Conservation (phyloP, 2,888 invertebrate species). For the Orthosia gothica region DNA sequence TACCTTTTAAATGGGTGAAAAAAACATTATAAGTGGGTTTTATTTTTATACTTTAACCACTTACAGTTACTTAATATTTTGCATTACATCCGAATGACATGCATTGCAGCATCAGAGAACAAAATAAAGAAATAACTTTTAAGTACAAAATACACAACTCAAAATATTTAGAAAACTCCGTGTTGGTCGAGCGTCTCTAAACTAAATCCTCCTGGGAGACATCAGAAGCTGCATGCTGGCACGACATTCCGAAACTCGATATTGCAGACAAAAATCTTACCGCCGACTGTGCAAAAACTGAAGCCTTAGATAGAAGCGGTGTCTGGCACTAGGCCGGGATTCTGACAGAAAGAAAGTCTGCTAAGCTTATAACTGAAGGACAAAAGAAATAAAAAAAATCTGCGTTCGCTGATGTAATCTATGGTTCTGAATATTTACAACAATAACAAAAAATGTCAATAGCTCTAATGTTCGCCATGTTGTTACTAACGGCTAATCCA, state of each 20-base stretch:
- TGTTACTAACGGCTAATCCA: background rate
- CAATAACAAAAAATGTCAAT: background rate
- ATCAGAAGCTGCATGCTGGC: constrained; percentile 47
- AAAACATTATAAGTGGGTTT: background rate
- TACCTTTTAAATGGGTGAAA: background rate
- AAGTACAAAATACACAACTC: constrained; percentile 19
- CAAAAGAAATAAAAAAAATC: background rate
- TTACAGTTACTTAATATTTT: background rate
- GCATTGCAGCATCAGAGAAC: too few relatives aligned
- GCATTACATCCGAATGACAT: background rate
- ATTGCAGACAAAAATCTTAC: background rate
- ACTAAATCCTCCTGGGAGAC: constrained; percentile 42
- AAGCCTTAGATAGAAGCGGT: constrained; percentile 1
- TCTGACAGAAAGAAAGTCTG: constrained; percentile 5
- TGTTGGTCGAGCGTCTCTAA: constrained; percentile 18
- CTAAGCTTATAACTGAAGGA: background rate
- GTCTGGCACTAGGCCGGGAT: constrained; percentile 9
- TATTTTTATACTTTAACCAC: background rate
- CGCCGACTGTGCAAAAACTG: constrained; percentile 33
- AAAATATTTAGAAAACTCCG: constrained; percentile 38
- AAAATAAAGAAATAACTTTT: background rate
- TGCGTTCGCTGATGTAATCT: background rate
- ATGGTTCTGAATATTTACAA: background rate
- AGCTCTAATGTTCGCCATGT: background rate
- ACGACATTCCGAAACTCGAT: constrained; percentile 46